Evolutionary conservation across 1,140 invertebrate genomes (phyloP).

Genomic region (Paraescarpia echinospica): DNA sequence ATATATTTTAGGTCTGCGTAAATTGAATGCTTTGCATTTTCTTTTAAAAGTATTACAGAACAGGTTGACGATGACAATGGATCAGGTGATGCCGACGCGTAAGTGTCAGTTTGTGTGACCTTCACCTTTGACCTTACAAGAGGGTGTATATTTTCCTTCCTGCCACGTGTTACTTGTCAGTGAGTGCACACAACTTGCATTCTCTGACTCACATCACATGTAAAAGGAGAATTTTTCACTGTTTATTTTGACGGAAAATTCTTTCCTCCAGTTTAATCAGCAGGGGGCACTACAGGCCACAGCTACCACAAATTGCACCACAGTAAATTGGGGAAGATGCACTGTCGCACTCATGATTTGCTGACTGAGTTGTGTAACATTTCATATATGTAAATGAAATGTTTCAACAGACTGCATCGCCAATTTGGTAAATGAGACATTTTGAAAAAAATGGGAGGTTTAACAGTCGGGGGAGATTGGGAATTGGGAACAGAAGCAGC

Average conservation of each 20-base stretch:
- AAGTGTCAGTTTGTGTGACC: neutral
- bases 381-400: neutral
- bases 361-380: neutral
- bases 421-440: neutral
- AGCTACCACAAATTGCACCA: neutral
- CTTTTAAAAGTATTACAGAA: neutral
- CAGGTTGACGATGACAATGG: neutral
- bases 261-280: neutral
- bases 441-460: neutral
- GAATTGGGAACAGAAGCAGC: neutral
- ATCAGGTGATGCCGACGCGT: neutral
- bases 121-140: neutral
- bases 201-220: neutral
- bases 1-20: neutral
- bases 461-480: neutral
- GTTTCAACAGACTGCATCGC: neutral
- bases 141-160: neutral
- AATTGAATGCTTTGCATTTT: constrained; percentile 1
- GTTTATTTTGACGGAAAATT: neutral
- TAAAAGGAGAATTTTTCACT: neutral
- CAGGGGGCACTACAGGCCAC: neutral
- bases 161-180: neutral
- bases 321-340: neutral
- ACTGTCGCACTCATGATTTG: neutral
- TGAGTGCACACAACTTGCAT: neutral